These are phyloP conservation scores for Nemurella pictetii DNA, from an alignment of 2,888 invertebrate genomes.

Conservation along the genomic window DNA sequence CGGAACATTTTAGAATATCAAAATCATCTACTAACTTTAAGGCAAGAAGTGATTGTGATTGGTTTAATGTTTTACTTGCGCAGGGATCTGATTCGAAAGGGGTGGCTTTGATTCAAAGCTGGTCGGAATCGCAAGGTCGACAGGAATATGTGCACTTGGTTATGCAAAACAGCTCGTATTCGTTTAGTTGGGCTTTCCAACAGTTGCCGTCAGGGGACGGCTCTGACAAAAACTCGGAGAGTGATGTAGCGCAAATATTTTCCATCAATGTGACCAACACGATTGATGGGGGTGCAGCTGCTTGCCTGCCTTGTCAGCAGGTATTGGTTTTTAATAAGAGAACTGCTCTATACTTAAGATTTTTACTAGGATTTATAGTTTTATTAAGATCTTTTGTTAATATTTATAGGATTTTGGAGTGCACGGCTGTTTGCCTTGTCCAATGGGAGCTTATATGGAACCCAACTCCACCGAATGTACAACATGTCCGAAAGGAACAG, in stretches of 20 bases:
- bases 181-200: slow-evolving; percentile 57
- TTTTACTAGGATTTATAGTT: too few relatives aligned
- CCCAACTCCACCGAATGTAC: slow-evolving; percentile 51
- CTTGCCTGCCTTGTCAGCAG: slow-evolving; percentile 55
- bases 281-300: slow-evolving; percentile 57
- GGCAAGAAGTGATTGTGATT: neutral
- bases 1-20: neutral
- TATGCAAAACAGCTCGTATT: slow-evolving; percentile 51
- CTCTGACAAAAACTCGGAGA: slow-evolving; percentile 40
- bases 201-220: slow-evolving; percentile 45
- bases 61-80: slow-evolving; percentile 23
- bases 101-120: slow-evolving; percentile 51
- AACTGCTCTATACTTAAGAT: too few relatives aligned
- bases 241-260: slow-evolving; percentile 56
- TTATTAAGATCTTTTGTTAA: too few relatives aligned
- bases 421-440: slow-evolving; percentile 57
- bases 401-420: slow-evolving; percentile 36
- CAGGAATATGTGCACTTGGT: slow-evolving; percentile 50
- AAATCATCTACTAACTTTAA: neutral
- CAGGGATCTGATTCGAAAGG: slow-evolving; percentile 51
- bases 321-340: slow-evolving; percentile 44
- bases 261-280: slow-evolving; percentile 59
- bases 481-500: slow-evolving; percentile 52
- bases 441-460: slow-evolving; percentile 55
- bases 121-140: slow-evolving; percentile 50